These are phyloP conservation scores for Hirundo rustica DNA, from an alignment of 2,797 vertebrate genomes.

Conservation along the genomic window DNA sequence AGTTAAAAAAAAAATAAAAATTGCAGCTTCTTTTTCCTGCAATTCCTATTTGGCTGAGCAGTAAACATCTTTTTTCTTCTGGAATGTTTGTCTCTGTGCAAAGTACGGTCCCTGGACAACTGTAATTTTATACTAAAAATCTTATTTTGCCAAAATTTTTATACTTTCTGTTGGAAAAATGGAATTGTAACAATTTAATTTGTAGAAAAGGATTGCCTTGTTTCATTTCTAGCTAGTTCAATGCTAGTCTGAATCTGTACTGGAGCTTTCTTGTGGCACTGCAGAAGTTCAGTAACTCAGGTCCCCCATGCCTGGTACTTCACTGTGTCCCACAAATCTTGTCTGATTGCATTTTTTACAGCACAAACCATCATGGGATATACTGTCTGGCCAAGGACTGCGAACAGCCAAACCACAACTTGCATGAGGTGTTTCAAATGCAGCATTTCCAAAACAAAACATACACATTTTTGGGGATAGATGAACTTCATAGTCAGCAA, in stretches of 20 bases:
- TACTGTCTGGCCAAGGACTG: not conserved
- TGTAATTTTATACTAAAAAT: not conserved
- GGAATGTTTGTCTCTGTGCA: not conserved
- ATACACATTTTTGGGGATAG: not conserved
- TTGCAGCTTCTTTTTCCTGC: not conserved
- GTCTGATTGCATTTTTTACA: not conserved
- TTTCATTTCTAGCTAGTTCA: not conserved
- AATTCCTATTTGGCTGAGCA: not conserved
- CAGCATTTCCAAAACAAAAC: constrained; percentile 38
- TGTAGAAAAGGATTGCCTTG: not conserved
- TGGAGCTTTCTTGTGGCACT: not conserved
- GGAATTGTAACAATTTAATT: not conserved
- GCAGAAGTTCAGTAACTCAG: not conserved
- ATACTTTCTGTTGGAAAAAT: not conserved
- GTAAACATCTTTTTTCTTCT: not conserved
- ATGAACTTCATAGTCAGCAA: not conserved
- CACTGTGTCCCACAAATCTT: not conserved
- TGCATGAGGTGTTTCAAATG: not conserved
- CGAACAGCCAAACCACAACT: constrained; percentile 10
- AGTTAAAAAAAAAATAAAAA: too few relatives aligned
- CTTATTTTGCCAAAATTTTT: not conserved
- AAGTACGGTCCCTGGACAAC: not conserved
- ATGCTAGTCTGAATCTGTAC: not conserved
- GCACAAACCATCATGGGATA: not conserved
- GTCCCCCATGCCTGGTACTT: not conserved